These are phyloP conservation scores for Lanius collurio DNA, from an alignment of 2,113 vertebrate species.

Conservation along the genomic window DNA sequence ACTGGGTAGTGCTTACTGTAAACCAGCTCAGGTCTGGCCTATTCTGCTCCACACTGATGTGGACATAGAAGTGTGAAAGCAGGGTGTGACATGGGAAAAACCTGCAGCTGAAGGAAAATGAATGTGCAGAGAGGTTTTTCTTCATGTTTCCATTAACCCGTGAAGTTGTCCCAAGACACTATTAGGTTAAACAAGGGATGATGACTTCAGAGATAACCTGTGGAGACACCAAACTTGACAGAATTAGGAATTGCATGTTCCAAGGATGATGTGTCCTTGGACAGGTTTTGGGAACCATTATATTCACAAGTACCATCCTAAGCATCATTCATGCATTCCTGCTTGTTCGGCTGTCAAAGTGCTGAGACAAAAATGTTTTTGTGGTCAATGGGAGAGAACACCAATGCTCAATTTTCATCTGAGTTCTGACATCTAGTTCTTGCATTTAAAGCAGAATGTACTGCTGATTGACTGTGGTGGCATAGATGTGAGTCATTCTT, in stretches of 20 bases:
- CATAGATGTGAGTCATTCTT: background rate
- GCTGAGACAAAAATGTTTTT: background rate
- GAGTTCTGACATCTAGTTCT: background rate
- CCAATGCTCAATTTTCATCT: background rate
- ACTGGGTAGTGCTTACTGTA: background rate
- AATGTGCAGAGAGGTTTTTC: background rate
- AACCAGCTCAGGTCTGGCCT: background rate
- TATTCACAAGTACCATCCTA: background rate
- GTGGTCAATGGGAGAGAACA: background rate
- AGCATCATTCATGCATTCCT: background rate
- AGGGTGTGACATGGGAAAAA: background rate
- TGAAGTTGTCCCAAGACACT: background rate
- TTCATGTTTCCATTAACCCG: constrained; percentile 33
- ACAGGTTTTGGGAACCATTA: background rate
- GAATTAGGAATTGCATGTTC: constrained; percentile 34
- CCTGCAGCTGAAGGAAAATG: background rate
- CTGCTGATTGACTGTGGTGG: background rate
- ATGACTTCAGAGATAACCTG: constrained; percentile 51
- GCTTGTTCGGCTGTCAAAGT: background rate
- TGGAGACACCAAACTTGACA: constrained; percentile 22
- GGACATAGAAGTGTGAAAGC: background rate
- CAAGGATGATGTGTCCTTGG: constrained; percentile 37
- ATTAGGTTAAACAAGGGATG: constrained; percentile 33
- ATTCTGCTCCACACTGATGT: accelerated
- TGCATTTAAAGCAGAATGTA: background rate